phyloP scores from a whole-genome alignment of 2,113 vertebrate species.

The Colossoma macropomum region DNA sequence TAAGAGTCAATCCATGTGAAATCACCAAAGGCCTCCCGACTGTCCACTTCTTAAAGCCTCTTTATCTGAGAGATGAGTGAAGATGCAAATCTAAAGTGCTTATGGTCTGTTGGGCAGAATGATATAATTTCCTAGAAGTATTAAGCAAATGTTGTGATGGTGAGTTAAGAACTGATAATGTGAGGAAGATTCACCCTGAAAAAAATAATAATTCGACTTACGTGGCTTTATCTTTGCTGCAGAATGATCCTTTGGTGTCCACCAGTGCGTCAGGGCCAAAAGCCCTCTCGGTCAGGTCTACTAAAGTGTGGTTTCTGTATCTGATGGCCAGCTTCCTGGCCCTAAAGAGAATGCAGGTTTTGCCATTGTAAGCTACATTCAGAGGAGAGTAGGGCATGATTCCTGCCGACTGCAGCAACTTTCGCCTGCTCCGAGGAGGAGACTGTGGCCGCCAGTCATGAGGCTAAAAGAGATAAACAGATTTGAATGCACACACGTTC shows the following conservation, averaged over 20 bases:
- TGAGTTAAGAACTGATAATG: no score
- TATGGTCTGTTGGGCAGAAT: no score
- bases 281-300: conserved; percentile 87
- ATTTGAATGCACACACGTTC: background rate
- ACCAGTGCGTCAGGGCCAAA: conserved; percentile 81
- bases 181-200: background rate
- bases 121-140: no score
- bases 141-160: no score
- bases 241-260: conserved; percentile 87
- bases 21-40: no score
- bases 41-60: no score
- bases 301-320: conserved; percentile 87
- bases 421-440: conserved; percentile 72
- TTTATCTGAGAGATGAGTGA: no score
- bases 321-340: conserved; percentile 89
- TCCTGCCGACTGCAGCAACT: conserved; percentile 72
- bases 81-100: no score
- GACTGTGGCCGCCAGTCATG: conserved; percentile 71
- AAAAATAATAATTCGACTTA: conserved; percentile 62
- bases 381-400: conserved; percentile 80
- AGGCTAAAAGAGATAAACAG: conserved; percentile 78
- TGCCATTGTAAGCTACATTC: conserved; percentile 84
- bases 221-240: conserved; percentile 88
- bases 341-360: conserved; percentile 92
- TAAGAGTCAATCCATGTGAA: no score